phyloP scores from a whole-genome alignment of 2,113 vertebrate genomes.

The Anolis sagrei region DNA sequence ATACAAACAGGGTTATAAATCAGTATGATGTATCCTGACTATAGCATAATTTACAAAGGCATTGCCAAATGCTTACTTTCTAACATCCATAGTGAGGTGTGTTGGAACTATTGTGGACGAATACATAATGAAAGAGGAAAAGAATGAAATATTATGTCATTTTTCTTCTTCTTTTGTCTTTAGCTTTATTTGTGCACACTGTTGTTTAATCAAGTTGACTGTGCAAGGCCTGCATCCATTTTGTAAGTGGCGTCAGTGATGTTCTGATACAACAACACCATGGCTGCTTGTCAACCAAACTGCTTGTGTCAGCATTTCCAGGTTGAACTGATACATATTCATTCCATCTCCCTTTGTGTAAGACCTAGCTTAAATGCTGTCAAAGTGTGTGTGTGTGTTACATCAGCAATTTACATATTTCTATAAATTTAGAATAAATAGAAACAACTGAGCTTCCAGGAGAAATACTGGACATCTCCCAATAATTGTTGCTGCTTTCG shows the following conservation, averaged over 20 bases:
- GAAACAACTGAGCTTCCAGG: background rate
- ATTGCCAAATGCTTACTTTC: too few species aligned
- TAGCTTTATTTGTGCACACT: background rate
- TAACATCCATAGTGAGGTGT: background rate
- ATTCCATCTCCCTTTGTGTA: conserved; percentile 17
- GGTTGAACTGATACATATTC: background rate
- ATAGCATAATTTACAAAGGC: background rate
- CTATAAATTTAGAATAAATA: background rate
- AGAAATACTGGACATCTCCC: conserved; percentile 22
- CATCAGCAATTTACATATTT: background rate
- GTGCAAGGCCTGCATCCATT: background rate
- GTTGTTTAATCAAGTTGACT: background rate
- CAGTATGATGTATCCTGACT: background rate
- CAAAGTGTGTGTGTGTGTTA: background rate
- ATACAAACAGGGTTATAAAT: background rate
- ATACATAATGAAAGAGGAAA: background rate
- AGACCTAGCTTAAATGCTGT: conserved; percentile 28
- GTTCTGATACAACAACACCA: background rate
- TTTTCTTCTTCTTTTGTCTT: background rate
- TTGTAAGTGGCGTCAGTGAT: background rate
- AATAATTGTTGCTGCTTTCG: conserved; percentile 39
- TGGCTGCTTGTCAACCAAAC: background rate
- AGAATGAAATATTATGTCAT: background rate
- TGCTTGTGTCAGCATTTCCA: background rate
- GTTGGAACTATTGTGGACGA: background rate